These are phyloP conservation scores for Sinocyclocheilus anshuiensis DNA, from an alignment of 2,113 vertebrate genomes.

Conservation along the genomic window DNA sequence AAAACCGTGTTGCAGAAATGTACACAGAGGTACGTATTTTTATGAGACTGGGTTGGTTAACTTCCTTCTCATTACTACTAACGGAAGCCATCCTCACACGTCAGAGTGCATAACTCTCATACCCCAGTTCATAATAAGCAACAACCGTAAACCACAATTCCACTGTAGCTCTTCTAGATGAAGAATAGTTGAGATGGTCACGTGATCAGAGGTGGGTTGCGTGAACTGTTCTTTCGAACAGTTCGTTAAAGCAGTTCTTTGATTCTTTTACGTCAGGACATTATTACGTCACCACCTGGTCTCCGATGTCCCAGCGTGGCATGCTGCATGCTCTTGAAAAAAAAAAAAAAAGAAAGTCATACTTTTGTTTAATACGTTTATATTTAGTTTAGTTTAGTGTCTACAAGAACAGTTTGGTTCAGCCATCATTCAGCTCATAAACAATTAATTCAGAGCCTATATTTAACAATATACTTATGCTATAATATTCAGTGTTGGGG, in stretches of 20 bases:
- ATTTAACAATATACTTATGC: no score
- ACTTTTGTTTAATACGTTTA: not conserved
- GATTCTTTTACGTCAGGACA: not conserved
- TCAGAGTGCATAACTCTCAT: not conserved
- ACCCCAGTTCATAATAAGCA: not conserved
- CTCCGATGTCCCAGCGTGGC: not conserved
- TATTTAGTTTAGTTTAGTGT: not conserved
- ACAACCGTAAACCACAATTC: not conserved
- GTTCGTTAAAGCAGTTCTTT: not conserved
- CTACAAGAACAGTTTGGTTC: no score
- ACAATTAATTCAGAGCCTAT: not conserved
- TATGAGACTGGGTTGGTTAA: no score
- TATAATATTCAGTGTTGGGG: not conserved
- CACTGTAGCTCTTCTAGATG: not conserved
- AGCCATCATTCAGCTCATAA: not conserved
- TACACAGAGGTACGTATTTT: no score
- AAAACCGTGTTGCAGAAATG: no score
- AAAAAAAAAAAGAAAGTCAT: not conserved
- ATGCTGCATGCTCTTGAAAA: not conserved
- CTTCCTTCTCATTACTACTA: not conserved
- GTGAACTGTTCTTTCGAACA: not conserved
- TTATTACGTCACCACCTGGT: not conserved
- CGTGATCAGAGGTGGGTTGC: slow-evolving; percentile 52
- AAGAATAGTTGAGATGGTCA: slow-evolving; percentile 46
- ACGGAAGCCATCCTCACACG: not conserved